Conservation (phyloP, 1,140 invertebrate genomes). For the Aphidius ervi region DNA sequence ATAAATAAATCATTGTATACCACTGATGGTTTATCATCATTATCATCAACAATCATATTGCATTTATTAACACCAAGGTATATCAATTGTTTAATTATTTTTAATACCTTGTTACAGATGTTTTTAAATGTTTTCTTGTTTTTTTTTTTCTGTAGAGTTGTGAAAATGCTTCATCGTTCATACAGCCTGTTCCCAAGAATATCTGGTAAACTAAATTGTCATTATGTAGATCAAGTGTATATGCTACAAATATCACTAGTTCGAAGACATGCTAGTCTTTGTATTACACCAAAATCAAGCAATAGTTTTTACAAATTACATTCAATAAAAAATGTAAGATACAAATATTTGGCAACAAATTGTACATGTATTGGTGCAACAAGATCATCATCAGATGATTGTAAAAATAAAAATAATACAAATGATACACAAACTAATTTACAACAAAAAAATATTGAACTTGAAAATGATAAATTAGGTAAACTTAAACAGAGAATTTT, state of each 20-base stretch:
- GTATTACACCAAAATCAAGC: constrained; percentile 36
- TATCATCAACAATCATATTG: too few relatives aligned
- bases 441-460: constrained; percentile 37
- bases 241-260: constrained; percentile 36
- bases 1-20: too few relatives aligned
- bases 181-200: constrained; percentile 38
- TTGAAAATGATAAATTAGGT: constrained; percentile 37
- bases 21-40: too few relatives aligned
- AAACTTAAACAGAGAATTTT: constrained; percentile 44
- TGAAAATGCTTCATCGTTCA: constrained; percentile 43
- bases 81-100: too few relatives aligned
- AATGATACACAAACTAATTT: constrained; percentile 15
- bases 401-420: constrained; percentile 26
- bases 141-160: not conserved
- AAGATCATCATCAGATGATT: constrained; percentile 29
- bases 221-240: constrained; percentile 34
- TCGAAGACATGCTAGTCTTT: constrained; percentile 38
- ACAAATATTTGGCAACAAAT: constrained; percentile 24
- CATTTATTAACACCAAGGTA: too few relatives aligned
- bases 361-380: constrained; percentile 24
- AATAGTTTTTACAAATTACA: constrained; percentile 23
- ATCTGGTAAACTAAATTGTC: constrained; percentile 32
- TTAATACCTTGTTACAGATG: too few relatives aligned
- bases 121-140: too few relatives aligned
- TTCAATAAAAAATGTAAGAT: constrained; percentile 25